Conservation (phyloP, 2,888 invertebrate species). For the Ashinkailepas kermadecensis region DNA sequence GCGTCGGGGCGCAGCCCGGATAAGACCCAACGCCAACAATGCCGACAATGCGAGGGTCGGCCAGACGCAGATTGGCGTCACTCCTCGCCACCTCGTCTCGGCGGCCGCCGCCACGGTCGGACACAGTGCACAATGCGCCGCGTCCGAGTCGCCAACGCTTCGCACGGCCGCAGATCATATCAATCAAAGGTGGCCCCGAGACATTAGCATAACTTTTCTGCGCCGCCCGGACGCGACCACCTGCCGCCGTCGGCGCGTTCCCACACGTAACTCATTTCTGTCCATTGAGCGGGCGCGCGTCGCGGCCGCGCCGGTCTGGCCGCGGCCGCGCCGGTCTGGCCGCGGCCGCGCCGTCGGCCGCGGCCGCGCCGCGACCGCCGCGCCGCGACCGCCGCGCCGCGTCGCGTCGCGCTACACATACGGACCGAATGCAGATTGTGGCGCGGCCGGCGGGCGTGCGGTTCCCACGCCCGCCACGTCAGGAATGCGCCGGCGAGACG, state of each 20-base stretch:
- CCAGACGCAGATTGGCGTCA: too few relatives aligned
- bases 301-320: neutral
- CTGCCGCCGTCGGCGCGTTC: neutral
- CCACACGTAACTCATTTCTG: constrained; percentile 6
- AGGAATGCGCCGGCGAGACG: constrained; percentile 2
- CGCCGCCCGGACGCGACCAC: neutral
- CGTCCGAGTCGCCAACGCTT: neutral
- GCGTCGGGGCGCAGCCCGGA: too few relatives aligned
- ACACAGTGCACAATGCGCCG: neutral
- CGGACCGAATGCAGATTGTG: neutral
- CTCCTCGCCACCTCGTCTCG: too few relatives aligned
- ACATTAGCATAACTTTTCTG: constrained; percentile 1
- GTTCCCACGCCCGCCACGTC: neutral
- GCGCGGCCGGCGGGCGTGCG: neutral
- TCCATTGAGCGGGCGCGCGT: neutral
- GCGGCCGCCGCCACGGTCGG: too few relatives aligned
- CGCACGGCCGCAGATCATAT: neutral
- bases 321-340: too few relatives aligned
- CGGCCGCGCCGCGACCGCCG: too few relatives aligned
- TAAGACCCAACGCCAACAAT: too few relatives aligned
- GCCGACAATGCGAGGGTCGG: too few relatives aligned
- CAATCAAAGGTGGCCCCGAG: constrained; percentile 2
- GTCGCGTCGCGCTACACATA: neutral
- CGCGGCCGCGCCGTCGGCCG: too few relatives aligned
- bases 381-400: neutral